Conservation (phyloP, 2,888 invertebrate genomes). For the Thera obeliscata region DNA sequence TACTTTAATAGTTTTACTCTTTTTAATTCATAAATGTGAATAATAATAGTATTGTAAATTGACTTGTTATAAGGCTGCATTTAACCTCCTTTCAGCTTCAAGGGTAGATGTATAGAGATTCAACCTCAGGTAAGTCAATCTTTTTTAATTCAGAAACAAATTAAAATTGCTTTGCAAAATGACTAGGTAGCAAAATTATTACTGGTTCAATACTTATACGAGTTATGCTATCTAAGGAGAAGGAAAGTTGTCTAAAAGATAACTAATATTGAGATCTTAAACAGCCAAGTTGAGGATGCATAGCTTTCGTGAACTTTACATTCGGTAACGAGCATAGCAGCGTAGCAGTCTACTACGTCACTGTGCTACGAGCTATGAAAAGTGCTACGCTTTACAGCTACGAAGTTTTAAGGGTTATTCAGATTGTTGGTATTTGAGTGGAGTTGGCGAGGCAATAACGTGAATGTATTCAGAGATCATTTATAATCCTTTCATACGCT, state of each 20-base stretch:
- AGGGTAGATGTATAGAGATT: no score
- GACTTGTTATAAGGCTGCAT: no score
- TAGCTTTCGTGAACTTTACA: conserved; percentile 31
- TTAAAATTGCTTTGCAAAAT: no score
- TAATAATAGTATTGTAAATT: no score
- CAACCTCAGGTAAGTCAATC: no score
- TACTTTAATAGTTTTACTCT: no score
- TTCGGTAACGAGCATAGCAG: conserved; percentile 36
- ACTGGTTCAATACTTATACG: neutral
- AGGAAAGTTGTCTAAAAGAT: conserved; percentile 3
- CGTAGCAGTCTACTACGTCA: conserved; percentile 36
- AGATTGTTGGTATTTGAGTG: conserved; percentile 37
- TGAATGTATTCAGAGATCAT: conserved; percentile 22
- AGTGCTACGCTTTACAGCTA: conserved; percentile 40
- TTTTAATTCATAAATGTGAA: no score
- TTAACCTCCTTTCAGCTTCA: no score
- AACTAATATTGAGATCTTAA: conserved; percentile 19
- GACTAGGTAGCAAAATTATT: no score
- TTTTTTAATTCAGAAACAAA: no score
- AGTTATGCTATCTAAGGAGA: no score
- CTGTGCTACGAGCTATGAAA: conserved; percentile 40
- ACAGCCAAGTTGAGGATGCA: conserved; percentile 18
- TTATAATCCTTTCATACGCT: conserved; percentile 7
- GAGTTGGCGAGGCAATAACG: conserved; percentile 34
- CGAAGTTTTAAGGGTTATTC: conserved; percentile 40